These are phyloP conservation scores for Dryobates pubescens DNA, from an alignment of 2,797 vertebrate species.

Conservation along the genomic window DNA sequence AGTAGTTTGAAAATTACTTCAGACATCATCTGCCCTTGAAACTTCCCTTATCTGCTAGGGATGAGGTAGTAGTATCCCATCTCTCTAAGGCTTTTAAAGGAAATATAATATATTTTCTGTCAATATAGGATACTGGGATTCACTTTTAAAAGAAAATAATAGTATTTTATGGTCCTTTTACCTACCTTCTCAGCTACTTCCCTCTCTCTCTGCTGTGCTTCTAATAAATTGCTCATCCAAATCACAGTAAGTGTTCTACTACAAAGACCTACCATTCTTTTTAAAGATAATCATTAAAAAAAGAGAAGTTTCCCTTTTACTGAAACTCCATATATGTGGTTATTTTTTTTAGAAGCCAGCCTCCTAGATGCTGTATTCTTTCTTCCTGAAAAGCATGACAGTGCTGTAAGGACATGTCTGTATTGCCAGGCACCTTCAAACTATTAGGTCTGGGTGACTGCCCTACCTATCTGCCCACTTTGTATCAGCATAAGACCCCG, in stretches of 20 bases:
- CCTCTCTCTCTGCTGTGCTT: not conserved
- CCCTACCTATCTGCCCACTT: not conserved
- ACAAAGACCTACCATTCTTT: not conserved
- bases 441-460: not conserved
- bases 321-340: not conserved
- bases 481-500: not conserved
- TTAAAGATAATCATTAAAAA: not conserved
- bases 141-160: conserved; percentile 10
- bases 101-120: not conserved
- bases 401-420: not conserved
- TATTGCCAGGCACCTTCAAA: not conserved
- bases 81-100: conserved; percentile 29
- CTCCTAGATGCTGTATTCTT: not conserved
- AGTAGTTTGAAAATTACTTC: not conserved
- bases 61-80: not conserved
- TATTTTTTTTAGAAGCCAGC: not conserved
- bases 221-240: not conserved
- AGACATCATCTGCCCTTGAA: not conserved
- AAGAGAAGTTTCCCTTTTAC: not conserved
- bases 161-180: not conserved
- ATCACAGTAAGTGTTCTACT: not conserved
- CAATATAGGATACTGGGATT: not conserved
- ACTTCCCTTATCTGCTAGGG: not conserved
- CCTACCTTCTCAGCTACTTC: not conserved
- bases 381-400: not conserved